Base-by-base conservation (phyloP, 2,888 invertebrate genomes). In the Entomobrya multifasciata region DNA sequence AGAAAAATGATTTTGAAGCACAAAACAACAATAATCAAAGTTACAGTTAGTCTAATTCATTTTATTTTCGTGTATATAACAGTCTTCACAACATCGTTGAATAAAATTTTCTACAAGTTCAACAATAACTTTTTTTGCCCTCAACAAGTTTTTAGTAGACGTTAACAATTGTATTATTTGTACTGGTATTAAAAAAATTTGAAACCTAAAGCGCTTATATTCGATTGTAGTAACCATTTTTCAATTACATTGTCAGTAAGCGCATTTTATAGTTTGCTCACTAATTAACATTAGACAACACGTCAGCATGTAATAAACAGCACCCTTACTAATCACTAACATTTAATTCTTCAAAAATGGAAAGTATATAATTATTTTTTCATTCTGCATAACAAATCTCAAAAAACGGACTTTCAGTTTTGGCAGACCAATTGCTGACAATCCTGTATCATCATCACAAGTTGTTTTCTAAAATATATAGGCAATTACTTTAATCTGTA, bases 71-170 rank as follows among this genome's bases (percentile, higher is more conserved):
- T 36, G 36, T 36, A 36, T 36, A 36, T 36, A 86, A 86, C 80
- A 86, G 80, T 86, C 80, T 86, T 86, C 80, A 25, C 86, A 80
- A 80, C 74, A 74, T 72, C 41, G 20, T 76, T 76, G 36, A 47
- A 86, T 86, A 86, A 80, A 86, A 80, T 86, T 79, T 85, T n/a
- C 85, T 86, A 86, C 86, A 86, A 74, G 25, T 86, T 86, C 79
- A 86, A 86, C 86, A 86, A 86, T 55, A 57, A 78, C 25, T 49
- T 67, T 70, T 67, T 57, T 49, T n/a, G n/a, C n/a, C 36, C 85
- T 22, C 80, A 74, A 86, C 80, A 80, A 86, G 62, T 80, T 60
- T 11, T n/a, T n/a, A n/a, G 47, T 44, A 60, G 36, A 55, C 36
- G 60, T 78, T 78, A 82, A 82, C 82, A 82, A 82, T 49, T 17